Conservation (phyloP, 1,140 invertebrate species). For the Artemia franciscana region DNA sequence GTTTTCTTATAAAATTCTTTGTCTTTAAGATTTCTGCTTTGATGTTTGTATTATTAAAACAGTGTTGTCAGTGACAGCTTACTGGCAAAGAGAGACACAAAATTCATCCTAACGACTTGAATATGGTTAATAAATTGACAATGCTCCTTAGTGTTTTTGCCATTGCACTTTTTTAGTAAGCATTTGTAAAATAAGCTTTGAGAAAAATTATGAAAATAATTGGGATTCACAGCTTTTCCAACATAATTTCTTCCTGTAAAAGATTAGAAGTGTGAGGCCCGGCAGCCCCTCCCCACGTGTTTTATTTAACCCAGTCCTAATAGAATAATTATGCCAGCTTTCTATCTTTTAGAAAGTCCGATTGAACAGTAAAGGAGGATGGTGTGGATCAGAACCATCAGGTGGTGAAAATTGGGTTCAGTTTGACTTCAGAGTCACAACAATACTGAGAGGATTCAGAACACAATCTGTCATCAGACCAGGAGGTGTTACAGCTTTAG, state of each 20-base stretch:
- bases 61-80: too few relatives aligned
- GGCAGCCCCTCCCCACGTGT: background rate
- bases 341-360: constrained; percentile 37
- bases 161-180: too few relatives aligned
- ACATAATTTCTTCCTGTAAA: constrained; percentile 7
- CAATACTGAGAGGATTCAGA: constrained; percentile 63
- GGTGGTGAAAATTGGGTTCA: constrained; percentile 66
- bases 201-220: too few relatives aligned
- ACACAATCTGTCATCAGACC: constrained; percentile 57
- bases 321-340: constrained; percentile 7
- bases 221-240: too few relatives aligned
- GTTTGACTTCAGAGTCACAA: constrained; percentile 68
- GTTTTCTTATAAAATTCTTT: too few relatives aligned
- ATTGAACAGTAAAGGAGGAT: constrained; percentile 52
- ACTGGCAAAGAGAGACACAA: too few relatives aligned
- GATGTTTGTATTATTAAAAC: too few relatives aligned
- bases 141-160: too few relatives aligned
- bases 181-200: too few relatives aligned
- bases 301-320: background rate
- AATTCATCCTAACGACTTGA: too few relatives aligned
- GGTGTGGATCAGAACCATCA: constrained; percentile 65
- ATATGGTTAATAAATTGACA: too few relatives aligned
- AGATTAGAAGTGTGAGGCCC: background rate
- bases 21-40: too few relatives aligned
- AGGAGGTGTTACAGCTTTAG: constrained; percentile 57